Conservation (phyloP, 1,140 invertebrate species). For the Cardiocondyla obscurior region DNA sequence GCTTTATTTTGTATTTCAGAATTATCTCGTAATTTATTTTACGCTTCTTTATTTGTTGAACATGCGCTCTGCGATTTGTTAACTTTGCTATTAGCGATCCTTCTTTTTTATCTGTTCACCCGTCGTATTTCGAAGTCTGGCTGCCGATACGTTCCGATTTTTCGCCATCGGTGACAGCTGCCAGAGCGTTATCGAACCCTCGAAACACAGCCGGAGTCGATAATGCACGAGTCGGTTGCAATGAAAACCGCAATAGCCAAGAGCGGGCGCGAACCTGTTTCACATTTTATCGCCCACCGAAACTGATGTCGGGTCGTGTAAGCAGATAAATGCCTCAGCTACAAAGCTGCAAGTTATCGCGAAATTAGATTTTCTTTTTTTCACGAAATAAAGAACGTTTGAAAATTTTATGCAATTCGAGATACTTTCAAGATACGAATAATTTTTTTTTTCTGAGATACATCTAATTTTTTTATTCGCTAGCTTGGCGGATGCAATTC, state of each 20-base stretch:
- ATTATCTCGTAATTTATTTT: not conserved
- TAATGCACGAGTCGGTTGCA: conserved; percentile 52
- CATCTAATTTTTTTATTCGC: not conserved
- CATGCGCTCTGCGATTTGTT: not conserved
- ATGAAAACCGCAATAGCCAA: conserved; percentile 52
- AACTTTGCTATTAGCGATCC: conserved; percentile 22
- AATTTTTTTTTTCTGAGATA: too few species aligned
- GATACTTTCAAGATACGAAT: not conserved
- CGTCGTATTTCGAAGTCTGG: conserved; percentile 25
- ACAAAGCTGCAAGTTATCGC: not conserved
- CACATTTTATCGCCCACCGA: conserved; percentile 52
- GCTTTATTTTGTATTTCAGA: not conserved
- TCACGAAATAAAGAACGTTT: not conserved
- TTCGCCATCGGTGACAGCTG: conserved; percentile 56
- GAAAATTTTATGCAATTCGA: not conserved
- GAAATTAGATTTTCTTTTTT: not conserved
- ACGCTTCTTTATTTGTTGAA: not conserved
- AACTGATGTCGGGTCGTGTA: conserved; percentile 13
- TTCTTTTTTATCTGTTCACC: conserved; percentile 38
- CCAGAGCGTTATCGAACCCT: conserved; percentile 57
- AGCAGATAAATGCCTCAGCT: conserved; percentile 12
- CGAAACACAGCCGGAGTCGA: conserved; percentile 56
- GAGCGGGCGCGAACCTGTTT: conserved; percentile 47
- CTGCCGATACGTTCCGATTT: conserved; percentile 55
- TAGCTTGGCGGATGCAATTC: not conserved